Conservation (phyloP, 2,113 vertebrate genomes). For the Delphinapterus leucas region DNA sequence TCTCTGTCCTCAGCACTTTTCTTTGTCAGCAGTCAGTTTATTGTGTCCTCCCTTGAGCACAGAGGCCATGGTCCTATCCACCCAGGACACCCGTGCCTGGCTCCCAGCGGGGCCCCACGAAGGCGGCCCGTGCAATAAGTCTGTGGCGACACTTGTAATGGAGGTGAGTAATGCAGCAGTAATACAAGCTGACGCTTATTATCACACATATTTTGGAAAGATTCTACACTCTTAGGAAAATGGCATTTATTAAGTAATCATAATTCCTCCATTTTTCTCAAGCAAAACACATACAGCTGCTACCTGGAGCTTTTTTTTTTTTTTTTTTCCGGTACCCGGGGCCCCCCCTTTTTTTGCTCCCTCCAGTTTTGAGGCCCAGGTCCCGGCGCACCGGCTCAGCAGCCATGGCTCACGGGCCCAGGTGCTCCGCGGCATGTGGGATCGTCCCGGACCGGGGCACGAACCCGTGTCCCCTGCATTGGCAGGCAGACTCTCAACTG, state of each 20-base stretch:
- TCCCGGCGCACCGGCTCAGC: no score
- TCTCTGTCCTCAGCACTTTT: neutral
- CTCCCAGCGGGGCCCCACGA: neutral
- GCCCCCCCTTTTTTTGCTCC: no score
- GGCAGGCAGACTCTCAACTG: no score
- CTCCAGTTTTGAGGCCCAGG: no score
- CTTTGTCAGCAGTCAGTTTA: neutral
- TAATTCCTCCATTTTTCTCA: neutral
- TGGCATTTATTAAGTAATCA: neutral
- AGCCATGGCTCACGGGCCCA: no score
- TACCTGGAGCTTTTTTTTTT: no score
- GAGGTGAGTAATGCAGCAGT: neutral
- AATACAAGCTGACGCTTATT: no score
- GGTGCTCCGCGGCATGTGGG: no score
- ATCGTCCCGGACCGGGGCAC: no score
- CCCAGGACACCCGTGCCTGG: neutral
- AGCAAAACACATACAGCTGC: neutral
- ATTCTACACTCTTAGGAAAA: neutral
- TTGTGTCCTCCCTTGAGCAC: neutral
- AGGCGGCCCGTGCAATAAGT: fast-evolving
- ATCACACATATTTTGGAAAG: neutral
- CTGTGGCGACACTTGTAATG: fast-evolving
- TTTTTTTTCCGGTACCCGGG: no score
- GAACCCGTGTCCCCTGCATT: no score
- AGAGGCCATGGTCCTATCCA: neutral